Conservation (phyloP, 2,113 vertebrate genomes). For the Sula dactylatra region DNA sequence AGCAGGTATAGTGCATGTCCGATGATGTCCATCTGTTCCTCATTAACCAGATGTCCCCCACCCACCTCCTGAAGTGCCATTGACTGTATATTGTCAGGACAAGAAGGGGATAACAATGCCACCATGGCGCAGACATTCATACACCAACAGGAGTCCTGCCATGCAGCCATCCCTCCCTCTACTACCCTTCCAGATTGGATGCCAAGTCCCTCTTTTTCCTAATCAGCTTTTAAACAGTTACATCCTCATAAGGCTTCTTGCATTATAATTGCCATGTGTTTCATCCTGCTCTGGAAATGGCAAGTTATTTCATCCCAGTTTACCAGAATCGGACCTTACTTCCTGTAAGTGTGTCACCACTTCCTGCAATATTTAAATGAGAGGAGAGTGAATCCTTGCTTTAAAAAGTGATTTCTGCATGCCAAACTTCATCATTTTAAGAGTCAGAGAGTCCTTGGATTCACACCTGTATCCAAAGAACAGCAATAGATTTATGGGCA, state of each 20-base stretch:
- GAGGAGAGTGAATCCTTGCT: not conserved
- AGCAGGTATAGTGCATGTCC: conserved; percentile 28
- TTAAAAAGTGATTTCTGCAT: conserved; percentile 24
- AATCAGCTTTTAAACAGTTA: conserved; percentile 57
- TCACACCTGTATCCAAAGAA: conserved; percentile 42
- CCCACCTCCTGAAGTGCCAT: conserved; percentile 68
- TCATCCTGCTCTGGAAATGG: conserved; percentile 40
- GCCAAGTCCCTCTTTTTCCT: conserved; percentile 50
- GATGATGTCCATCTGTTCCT: conserved; percentile 67
- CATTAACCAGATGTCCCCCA: conserved; percentile 69
- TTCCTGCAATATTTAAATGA: conserved; percentile 37
- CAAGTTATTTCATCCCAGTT: conserved; percentile 2
- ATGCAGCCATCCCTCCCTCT: conserved; percentile 49
- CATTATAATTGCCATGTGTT: conserved; percentile 54
- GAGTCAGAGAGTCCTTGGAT: conserved; percentile 40
- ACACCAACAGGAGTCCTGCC: conserved; percentile 53
- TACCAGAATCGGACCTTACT: conserved; percentile 4
- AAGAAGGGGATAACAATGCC: conserved; percentile 59
- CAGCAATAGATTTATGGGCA: conserved; percentile 46
- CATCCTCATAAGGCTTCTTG: conserved; percentile 43
- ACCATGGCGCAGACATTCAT: conserved; percentile 50
- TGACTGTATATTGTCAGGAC: conserved; percentile 57
- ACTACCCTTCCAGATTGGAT: conserved; percentile 26
- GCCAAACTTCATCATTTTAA: conserved; percentile 51
- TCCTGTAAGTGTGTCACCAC: conserved; percentile 31